Evolutionary conservation across 1,140 invertebrate genomes (phyloP), one percentile per base, ranked within the genome.

Genomic region (Eriosoma lanigerum): DNA sequence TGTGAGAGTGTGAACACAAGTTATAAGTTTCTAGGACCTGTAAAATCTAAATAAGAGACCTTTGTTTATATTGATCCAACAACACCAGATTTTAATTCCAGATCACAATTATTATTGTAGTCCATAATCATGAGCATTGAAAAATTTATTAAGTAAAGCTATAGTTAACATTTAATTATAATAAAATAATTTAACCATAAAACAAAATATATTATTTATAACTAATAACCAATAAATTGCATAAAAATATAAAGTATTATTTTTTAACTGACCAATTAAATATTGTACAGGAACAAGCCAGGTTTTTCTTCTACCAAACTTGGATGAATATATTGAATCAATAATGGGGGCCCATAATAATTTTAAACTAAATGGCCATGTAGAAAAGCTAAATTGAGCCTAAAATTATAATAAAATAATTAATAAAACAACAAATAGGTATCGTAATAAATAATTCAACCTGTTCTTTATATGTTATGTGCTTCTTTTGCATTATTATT

Each of bases 301-400:
- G 21, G 96, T 96, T 89, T 99, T 99, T 82, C 98, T 88, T 60
- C 97, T 88, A 3, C 98, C 98, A 87, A 99, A 93, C 82, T 88
- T 87, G 24, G 88, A 85, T 56, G 91, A 91, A 86, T 94, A 99
- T 32, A 98, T 84, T 0, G 96, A 93, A 87, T 99, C 98, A 4
- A 99, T 96, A 84, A 99, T 90, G 1, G 98, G 98, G 8, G 98
- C 98, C 98, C 98, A 99, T 62, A 99, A 85, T 50, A 99, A 86
- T 87, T 99, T 99, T 26, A 99, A 87, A 86, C 95, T 96, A 85
- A 98, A 99, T 3, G 98, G 98, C 97, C 98, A 99, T 83, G 92
- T 92, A 0, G 96, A 96, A 85, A 99, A 97, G 87, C 96, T 98
- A 85, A 99, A 99, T 85, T 97, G 91, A 15, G 98, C 98, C 91